Conservation (phyloP, 30 jellyfish, hydroid and myxozoan genomes). For the Chrysaora quinquecirrha region DNA sequence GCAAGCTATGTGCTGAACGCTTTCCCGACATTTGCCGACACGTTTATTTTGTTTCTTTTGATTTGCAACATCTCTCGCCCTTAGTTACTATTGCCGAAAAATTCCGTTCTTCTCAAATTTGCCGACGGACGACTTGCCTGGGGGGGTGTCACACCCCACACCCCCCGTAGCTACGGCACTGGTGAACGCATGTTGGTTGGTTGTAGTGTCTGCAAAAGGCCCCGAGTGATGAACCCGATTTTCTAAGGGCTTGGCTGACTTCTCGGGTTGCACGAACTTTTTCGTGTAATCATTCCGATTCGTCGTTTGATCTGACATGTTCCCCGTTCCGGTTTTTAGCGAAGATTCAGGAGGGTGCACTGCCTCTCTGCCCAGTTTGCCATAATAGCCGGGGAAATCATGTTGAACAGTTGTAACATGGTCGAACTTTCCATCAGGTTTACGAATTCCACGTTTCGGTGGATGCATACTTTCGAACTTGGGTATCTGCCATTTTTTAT, state of each 20-base stretch:
- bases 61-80: too few species aligned
- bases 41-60: too few species aligned
- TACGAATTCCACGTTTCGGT: slow-evolving; percentile 66
- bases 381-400: slow-evolving; percentile 84
- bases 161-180: too few species aligned
- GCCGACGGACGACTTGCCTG: too few species aligned
- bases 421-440: slow-evolving; percentile 81
- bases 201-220: slow-evolving; percentile 84
- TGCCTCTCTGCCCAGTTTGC: slow-evolving; percentile 69
- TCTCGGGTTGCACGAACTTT: slow-evolving; percentile 85
- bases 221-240: slow-evolving; percentile 62
- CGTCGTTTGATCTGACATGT: slow-evolving; percentile 89
- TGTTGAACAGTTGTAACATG: slow-evolving; percentile 91
- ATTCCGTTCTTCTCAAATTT: too few species aligned
- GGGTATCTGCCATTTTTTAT: slow-evolving; percentile 93
- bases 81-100: too few species aligned
- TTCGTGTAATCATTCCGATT: slow-evolving; percentile 83
- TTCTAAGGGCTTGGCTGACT: slow-evolving; percentile 92
- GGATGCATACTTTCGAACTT: slow-evolving; percentile 68
- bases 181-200: slow-evolving; percentile 79
- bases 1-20: too few species aligned
- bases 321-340: slow-evolving; percentile 74
- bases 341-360: slow-evolving; percentile 82
- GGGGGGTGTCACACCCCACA: too few species aligned
- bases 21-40: too few species aligned